phyloP scores from a whole-genome alignment of 1,140 invertebrate species.

The Eubasilissa regina region DNA sequence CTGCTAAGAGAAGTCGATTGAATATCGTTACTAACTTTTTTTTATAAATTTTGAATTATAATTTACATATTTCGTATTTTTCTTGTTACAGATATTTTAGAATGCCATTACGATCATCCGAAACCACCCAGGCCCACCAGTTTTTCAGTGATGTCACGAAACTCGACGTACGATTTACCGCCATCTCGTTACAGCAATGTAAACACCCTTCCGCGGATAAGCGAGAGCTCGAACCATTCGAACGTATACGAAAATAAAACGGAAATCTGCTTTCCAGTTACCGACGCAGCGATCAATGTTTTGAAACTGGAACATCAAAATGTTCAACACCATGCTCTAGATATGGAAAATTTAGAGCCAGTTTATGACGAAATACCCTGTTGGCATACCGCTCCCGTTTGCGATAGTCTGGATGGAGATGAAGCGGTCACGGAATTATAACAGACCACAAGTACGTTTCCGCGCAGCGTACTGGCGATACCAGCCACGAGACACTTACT shows the following conservation, averaged over 20 bases:
- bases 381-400: conserved; percentile 67
- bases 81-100: conserved; percentile 66
- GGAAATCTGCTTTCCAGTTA: conserved; percentile 54
- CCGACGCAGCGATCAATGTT: conserved; percentile 65
- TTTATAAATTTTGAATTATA: conserved; percentile 20
- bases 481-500: background rate
- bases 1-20: no score
- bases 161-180: conserved; percentile 32
- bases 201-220: conserved; percentile 31
- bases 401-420: conserved; percentile 67
- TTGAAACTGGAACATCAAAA: conserved; percentile 62
- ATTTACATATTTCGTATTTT: no score
- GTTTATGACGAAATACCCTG: conserved; percentile 71
- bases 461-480: no score
- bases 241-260: conserved; percentile 21
- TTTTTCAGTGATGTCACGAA: conserved; percentile 33
- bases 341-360: conserved; percentile 63
- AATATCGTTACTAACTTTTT: no score
- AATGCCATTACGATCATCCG: conserved; percentile 70
- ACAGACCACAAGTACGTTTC: conserved; percentile 56
- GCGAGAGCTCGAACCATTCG: conserved; percentile 31
- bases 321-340: conserved; percentile 17
- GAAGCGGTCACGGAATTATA: conserved; percentile 72
- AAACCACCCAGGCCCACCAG: conserved; percentile 56
- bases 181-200: conserved; percentile 42